phyloP scores from a whole-genome alignment of 2,797 vertebrate species.

The Danio kyathit region DNA sequence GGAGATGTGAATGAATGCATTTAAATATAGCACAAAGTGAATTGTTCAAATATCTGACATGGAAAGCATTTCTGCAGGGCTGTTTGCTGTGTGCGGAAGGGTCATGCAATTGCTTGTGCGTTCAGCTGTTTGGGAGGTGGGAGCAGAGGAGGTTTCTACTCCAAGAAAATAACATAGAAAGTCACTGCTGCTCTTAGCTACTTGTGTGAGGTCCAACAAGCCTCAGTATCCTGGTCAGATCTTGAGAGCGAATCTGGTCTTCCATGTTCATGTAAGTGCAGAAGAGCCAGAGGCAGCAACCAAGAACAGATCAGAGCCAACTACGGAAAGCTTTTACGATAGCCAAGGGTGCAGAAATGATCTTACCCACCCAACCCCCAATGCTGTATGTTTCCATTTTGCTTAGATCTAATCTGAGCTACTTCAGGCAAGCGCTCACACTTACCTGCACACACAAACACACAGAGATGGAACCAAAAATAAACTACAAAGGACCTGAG shows the following conservation, averaged over 20 bases:
- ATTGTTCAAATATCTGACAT: slow-evolving; percentile 14
- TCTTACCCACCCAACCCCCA: slow-evolving; percentile 20
- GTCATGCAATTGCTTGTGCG: slow-evolving; percentile 12
- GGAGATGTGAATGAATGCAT: no score
- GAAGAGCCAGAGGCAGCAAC: slow-evolving; percentile 34
- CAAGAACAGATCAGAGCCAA: slow-evolving; percentile 35
- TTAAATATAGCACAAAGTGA: background rate
- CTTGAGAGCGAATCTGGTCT: slow-evolving; percentile 5
- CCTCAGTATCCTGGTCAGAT: slow-evolving; percentile 37
- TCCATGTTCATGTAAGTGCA: slow-evolving; percentile 20
- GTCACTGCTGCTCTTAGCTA: slow-evolving; percentile 22
- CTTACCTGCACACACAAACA: slow-evolving; percentile 63
- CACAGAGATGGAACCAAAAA: slow-evolving; percentile 47
- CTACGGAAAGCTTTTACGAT: slow-evolving; percentile 40
- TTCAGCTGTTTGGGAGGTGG: slow-evolving; percentile 57
- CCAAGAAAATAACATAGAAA: slow-evolving; percentile 28
- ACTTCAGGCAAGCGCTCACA: slow-evolving; percentile 35
- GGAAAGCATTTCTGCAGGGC: slow-evolving; percentile 7
- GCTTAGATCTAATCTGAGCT: slow-evolving; percentile 43
- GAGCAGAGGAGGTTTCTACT: background rate
- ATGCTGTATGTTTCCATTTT: slow-evolving; percentile 6
- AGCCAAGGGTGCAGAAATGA: slow-evolving; percentile 39
- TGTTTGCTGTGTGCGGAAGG: slow-evolving; percentile 12
- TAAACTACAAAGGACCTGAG: slow-evolving; percentile 14
- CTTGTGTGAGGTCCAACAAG: slow-evolving; percentile 14